These are phyloP conservation scores for Agonopterix arenella DNA, from an alignment of 2,888 invertebrate genomes.

Conservation along the genomic window DNA sequence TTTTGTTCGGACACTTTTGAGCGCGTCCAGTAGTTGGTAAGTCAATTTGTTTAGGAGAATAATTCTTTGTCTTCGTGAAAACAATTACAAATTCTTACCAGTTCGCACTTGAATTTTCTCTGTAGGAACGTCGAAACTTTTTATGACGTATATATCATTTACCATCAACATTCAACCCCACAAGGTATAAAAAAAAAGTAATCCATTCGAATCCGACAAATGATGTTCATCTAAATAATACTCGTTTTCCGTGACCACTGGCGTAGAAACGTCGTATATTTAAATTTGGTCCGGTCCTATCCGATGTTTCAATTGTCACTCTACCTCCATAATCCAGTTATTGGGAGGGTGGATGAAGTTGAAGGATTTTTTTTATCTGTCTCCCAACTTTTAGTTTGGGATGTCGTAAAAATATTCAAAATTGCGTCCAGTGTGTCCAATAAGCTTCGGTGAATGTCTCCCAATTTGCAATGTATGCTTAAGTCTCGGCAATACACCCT, in stretches of 20 bases:
- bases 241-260: conserved; percentile 40
- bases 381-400: not conserved
- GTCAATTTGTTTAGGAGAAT: no score
- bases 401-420: no score
- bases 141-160: not conserved
- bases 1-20: no score
- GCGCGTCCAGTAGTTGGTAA: no score
- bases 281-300: conserved; percentile 62
- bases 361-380: not conserved
- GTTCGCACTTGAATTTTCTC: no score
- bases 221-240: conserved; percentile 52
- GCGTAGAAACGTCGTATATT: conserved; percentile 56
- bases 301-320: conserved; percentile 66
- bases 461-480: no score
- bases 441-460: no score
- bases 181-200: not conserved
- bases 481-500: no score
- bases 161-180: not conserved
- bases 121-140: no score
- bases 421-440: not conserved
- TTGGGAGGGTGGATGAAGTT: conserved; percentile 41
- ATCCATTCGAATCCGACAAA: conserved; percentile 31
- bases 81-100: no score
- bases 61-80: no score
- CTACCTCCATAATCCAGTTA: conserved; percentile 62